Evolutionary conservation across 2,113 vertebrate genomes (phyloP).

Genomic region (Pluvianellus socialis): DNA sequence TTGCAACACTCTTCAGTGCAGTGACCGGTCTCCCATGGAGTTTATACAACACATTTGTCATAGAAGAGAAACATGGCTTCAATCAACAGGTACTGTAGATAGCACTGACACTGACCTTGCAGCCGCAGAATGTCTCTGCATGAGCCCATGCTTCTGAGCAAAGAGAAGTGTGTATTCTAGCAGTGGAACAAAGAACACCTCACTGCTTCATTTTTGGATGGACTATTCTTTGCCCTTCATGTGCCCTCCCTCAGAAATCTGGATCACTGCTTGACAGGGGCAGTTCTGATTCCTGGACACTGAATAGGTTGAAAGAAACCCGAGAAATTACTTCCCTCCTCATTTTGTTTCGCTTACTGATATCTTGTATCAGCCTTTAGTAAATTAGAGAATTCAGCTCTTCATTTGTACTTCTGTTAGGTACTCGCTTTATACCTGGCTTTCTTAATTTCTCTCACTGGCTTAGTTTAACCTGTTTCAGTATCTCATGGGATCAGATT

Average conservation of each 20-base stretch:
- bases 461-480: background rate
- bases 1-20: constrained; percentile 94
- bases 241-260: background rate
- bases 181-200: background rate
- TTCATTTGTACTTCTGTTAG: background rate
- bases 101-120: background rate
- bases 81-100: constrained; percentile 90
- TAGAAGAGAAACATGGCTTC: constrained; percentile 98
- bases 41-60: constrained; percentile 95
- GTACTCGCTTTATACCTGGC: background rate
- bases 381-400: background rate
- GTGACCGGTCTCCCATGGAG: constrained; percentile 96
- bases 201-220: background rate
- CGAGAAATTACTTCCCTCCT: background rate
- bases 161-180: background rate
- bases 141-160: background rate
- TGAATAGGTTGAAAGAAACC: background rate
- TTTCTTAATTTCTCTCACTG: background rate
- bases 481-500: background rate
- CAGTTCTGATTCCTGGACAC: background rate
- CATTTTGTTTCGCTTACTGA: background rate
- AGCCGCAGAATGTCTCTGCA: background rate
- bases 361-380: background rate
- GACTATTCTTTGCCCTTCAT: background rate
- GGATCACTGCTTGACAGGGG: background rate